These are phyloP conservation scores for Trematomus loennbergii DNA, from an alignment of 2,113 vertebrate species.

Conservation along the genomic window DNA sequence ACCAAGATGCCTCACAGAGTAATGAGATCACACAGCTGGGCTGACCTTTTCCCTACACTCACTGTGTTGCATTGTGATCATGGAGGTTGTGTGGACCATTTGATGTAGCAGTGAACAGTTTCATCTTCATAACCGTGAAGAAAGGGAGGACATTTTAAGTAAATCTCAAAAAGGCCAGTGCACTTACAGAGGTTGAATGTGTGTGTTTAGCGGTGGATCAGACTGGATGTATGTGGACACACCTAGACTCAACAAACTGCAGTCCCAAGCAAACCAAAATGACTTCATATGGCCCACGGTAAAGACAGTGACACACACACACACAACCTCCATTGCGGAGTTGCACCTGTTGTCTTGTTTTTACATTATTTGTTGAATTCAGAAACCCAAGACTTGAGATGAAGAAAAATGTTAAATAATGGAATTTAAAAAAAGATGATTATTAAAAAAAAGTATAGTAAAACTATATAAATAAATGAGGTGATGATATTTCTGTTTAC, in stretches of 20 bases:
- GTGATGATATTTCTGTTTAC: too few species aligned
- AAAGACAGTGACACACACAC: slow-evolving; percentile 9
- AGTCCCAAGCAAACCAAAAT: background rate
- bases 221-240: background rate
- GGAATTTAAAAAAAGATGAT: slow-evolving; percentile 72
- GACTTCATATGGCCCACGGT: background rate
- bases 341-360: too few species aligned
- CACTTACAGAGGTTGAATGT: background rate
- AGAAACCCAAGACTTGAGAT: slow-evolving; percentile 76
- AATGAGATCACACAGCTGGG: slow-evolving; percentile 21
- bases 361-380: too few species aligned
- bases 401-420: slow-evolving; percentile 80
- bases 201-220: background rate
- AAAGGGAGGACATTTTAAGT: background rate
- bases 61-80: slow-evolving; percentile 31
- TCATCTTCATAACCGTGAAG: background rate
- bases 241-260: background rate
- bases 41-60: slow-evolving; percentile 11
- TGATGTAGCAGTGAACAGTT: slow-evolving; percentile 38
- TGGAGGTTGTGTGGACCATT: slow-evolving; percentile 9
- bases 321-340: slow-evolving; percentile 29
- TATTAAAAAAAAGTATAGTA: slow-evolving; percentile 68
- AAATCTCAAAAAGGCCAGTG: background rate
- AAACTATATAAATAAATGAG: slow-evolving; percentile 81
- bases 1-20: slow-evolving; percentile 61